Base-by-base conservation (phyloP, 1,140 invertebrate genomes). In the Hyles euphorbiae region DNA sequence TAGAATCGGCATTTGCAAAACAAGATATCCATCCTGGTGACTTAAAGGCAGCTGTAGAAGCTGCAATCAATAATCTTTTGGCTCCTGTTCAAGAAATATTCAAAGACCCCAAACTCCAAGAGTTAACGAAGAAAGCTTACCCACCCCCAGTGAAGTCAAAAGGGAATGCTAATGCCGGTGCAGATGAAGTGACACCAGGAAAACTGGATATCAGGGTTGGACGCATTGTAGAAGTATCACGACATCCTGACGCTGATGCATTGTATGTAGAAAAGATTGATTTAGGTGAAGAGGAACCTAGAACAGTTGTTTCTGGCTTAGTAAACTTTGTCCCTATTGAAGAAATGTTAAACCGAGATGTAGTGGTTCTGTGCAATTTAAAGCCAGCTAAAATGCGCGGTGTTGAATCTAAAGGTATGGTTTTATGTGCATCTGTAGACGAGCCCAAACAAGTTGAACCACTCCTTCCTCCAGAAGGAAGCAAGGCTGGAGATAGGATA, bases 261-360 rank as follows among this genome's bases (percentile, higher is more conserved):
- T 90, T 99, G 0, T 99, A 99, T 89, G 94, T 99, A 8, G 96
- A 98, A 78, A 94, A 98, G 84, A 97, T 99, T 76, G 95, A 97
- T 88, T 74, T 96, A 54, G 95, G 93, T 55, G 94, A 95, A 83
- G 82, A 72, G 53, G 90, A 92, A 68, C 93, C 93, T 22, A 90
- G 94, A 76, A 94, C 93, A 3, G 64, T 89, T 63, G 79, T 86
- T 44, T 83, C 78, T 34, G 98, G 98, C 0, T 90, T 99, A 59
- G 98, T 98, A 0, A 95, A 97, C 76, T 96, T 93, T 89, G 93
- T 99, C 45, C 93, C 97, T 49, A 89, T 96, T 52, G 95, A 98
- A 69, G 92, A 98, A 89, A 95, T 99, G 93, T 89, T 95, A 72
- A 91, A 96, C 72, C 91, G 95, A 68, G 89, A 95, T 89, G 97